Base-by-base conservation (phyloP, 2,113 vertebrate species). In the Lutjanus erythropterus region DNA sequence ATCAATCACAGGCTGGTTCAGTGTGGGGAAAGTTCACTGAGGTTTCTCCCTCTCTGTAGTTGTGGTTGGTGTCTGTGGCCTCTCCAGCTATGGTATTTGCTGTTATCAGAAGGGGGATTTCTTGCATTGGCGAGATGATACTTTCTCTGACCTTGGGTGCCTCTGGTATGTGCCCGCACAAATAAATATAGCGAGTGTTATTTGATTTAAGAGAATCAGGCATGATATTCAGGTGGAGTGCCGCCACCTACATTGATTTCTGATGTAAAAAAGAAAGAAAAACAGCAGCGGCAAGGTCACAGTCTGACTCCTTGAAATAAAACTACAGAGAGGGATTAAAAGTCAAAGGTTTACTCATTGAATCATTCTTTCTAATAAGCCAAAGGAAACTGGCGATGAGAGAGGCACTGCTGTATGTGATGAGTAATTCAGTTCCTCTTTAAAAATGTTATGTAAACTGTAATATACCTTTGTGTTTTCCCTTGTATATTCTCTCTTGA, bases 1-100 rank as follows among this genome's bases (percentile, higher is more conserved):
- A 92, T 91, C 90, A 87, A 94, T 94, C 80, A 67, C 74, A 23
- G 75, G 62, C 74, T 86, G 67, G 64, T 83, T 88, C 60, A 56
- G 62, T 72, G 69, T 47, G 77, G 53, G 80, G 67, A 90, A 85
- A 79, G 83, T 83, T 89, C 86, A 83, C 80, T 18, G 53, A 81
- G 81, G 82, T 79, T 84, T 85, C 82, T 78, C 62, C 62, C 58
- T 56, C 49, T 29, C 47, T 78, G 65, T 47, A 42, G 23, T 15
- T 60, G 60, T 46, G 68, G 64, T 78, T 47, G 33, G 62, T 29
- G 72, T 72, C 75, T 77, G 64, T 72, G 84, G 75, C 70, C 77
- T 89, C 71, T 76, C 25, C 70, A 37, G 74, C 80, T 73, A 25
- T 77, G 71, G 67, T 69, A 70, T 86, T 83, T 78, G 56, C 66